Conservation (phyloP, 2,888 invertebrate species). For the Metalampra italica region DNA sequence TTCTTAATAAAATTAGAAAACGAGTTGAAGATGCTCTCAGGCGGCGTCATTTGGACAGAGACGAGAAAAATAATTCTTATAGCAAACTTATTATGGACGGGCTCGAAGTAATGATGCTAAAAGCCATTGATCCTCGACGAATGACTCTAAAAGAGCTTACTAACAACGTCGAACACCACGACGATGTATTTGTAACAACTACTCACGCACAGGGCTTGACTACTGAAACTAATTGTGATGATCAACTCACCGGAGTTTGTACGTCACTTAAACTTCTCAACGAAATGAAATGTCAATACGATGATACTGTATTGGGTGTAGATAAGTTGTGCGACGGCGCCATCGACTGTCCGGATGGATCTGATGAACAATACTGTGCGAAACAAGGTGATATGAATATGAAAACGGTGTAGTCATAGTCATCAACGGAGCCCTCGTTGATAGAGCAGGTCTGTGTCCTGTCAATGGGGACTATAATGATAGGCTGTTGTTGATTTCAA, state of each 20-base stretch:
- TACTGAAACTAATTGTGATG: background rate
- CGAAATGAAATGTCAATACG: slow-evolving; percentile 36
- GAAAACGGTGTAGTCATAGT: no score
- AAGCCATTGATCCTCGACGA: slow-evolving; percentile 12
- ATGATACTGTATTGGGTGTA: slow-evolving; percentile 28
- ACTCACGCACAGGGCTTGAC: background rate
- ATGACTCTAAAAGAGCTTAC: slow-evolving; percentile 12
- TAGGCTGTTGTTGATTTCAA: no score
- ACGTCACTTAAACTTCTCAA: slow-evolving; percentile 32
- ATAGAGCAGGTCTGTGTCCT: no score
- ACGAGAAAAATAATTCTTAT: slow-evolving; percentile 21
- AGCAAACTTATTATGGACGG: slow-evolving; percentile 28
- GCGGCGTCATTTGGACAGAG: slow-evolving; percentile 21
- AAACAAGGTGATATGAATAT: slow-evolving; percentile 33
- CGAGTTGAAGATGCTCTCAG: slow-evolving; percentile 24
- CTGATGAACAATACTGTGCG: slow-evolving; percentile 51
- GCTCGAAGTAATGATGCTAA: slow-evolving; percentile 23
- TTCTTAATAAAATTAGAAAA: slow-evolving; percentile 28
- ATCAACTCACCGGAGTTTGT: background rate
- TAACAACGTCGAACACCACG: background rate
- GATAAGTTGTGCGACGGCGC: slow-evolving; percentile 48
- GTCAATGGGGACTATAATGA: no score
- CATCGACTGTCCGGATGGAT: slow-evolving; percentile 41
- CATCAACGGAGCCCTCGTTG: no score
- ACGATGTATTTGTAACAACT: background rate